phyloP scores from a whole-genome alignment of 2,888 invertebrate species.

The Saturnia japonica region DNA sequence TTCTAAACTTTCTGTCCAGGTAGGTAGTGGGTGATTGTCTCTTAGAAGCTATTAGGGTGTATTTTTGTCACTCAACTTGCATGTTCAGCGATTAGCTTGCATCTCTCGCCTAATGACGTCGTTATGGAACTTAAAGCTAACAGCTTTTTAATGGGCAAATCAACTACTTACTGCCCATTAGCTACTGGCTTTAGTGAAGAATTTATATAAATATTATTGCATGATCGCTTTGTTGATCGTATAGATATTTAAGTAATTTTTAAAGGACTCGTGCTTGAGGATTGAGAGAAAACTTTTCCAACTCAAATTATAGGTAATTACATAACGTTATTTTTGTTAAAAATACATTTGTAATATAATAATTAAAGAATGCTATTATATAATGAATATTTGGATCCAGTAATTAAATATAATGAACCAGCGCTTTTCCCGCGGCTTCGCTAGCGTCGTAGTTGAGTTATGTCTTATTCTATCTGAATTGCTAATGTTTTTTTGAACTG shows the following conservation, averaged over 20 bases:
- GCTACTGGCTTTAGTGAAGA: neutral
- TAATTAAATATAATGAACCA: too few relatives aligned
- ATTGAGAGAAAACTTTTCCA: neutral
- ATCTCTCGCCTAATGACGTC: neutral
- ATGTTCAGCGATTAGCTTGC: neutral
- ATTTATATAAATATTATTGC: neutral
- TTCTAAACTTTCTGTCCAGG: neutral
- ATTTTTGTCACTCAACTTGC: neutral
- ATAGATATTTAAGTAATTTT: neutral
- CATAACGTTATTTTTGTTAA: too few relatives aligned
- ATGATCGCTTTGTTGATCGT: neutral
- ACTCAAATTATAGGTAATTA: too few relatives aligned
- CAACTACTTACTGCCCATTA: neutral
- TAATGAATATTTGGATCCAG: too few relatives aligned
- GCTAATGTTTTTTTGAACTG: too few relatives aligned
- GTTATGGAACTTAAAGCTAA: slow-evolving; percentile 1
- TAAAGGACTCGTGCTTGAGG: neutral
- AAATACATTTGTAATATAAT: too few relatives aligned
- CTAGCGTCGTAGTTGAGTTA: too few relatives aligned
- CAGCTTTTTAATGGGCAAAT: neutral
- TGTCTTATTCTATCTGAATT: too few relatives aligned
- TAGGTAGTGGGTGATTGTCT: neutral
- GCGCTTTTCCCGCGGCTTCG: too few relatives aligned
- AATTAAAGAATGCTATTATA: too few relatives aligned
- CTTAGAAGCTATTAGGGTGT: neutral